Percentiles rank a stretch among this genome's conserved stretches.
These are phyloP conservation scores for Trypoxylon attenuatum DNA, from an alignment of 2,888 invertebrate genomes.

Conservation along the genomic window DNA sequence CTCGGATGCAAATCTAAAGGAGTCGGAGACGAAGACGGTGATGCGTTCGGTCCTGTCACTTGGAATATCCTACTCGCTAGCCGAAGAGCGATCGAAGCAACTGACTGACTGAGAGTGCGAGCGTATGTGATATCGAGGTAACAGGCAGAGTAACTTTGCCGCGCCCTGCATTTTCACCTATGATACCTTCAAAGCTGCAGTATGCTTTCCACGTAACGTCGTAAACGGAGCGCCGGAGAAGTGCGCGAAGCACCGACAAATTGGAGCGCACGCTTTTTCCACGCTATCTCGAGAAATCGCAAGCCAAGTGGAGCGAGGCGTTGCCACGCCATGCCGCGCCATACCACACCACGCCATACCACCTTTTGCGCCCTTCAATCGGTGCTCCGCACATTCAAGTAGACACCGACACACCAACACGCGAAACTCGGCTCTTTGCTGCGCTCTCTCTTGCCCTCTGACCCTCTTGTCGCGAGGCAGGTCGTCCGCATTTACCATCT, in stretches of 20 bases:
- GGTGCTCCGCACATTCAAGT: too few species aligned
- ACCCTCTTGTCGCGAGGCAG: too few species aligned
- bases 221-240: slow-evolving; percentile 46
- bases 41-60: too few species aligned
- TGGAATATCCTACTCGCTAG: too few species aligned
- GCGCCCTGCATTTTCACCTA: slow-evolving; percentile 11
- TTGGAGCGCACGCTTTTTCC: slow-evolving; percentile 40
- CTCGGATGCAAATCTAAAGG: too few species aligned
- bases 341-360: too few species aligned
- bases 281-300: slow-evolving; percentile 24
- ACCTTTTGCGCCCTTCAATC: slow-evolving; percentile 35
- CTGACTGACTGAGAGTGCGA: neutral
- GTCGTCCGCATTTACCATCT: too few species aligned
- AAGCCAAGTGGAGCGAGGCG: slow-evolving; percentile 19
- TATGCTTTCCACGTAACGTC: slow-evolving; percentile 48
- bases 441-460: too few species aligned
- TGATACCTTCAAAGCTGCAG: slow-evolving; percentile 21
- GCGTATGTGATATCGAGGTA: neutral
- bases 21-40: too few species aligned
- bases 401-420: neutral
- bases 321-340: neutral
- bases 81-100: neutral
- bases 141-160: neutral
- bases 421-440: too few species aligned
- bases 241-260: slow-evolving; percentile 40